Evolutionary conservation across 2,113 vertebrate genomes (phyloP).

Genomic region (Amphilophus citrinellus): DNA sequence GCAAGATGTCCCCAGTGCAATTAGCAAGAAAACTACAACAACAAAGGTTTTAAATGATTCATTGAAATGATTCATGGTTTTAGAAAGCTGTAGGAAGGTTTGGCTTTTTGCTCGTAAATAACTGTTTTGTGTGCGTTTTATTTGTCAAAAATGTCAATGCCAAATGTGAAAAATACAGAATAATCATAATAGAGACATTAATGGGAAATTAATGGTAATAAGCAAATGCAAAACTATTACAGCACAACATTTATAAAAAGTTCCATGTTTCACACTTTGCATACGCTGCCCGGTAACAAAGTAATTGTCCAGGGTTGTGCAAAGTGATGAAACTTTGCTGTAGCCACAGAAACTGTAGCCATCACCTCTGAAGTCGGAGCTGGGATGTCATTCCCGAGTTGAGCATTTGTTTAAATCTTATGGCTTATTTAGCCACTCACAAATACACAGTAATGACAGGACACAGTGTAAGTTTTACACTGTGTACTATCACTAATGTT

Average conservation of each 20-base stretch:
- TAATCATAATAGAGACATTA: neutral
- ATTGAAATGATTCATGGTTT: neutral
- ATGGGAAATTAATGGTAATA: neutral
- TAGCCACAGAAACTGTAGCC: constrained; percentile 62
- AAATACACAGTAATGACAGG: neutral
- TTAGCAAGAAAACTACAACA: neutral
- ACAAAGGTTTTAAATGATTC: neutral
- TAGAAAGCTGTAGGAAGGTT: neutral
- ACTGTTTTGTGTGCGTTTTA: neutral
- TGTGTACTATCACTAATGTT: neutral
- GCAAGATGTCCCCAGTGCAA: too few relatives aligned
- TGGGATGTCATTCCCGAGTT: neutral
- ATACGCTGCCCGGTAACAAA: neutral
- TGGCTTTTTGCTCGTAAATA: neutral
- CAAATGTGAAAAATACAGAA: neutral
- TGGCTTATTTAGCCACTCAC: too few relatives aligned
- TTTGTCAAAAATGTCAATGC: neutral
- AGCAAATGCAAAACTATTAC: neutral
- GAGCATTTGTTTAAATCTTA: neutral
- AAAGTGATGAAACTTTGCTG: constrained; percentile 24
- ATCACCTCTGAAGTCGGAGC: neutral
- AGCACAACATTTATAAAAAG: neutral
- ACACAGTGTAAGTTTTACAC: neutral
- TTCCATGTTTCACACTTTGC: neutral
- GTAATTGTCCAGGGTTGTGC: constrained; percentile 7